Evolutionary conservation across 2,888 invertebrate species (phyloP), one percentile per base, ranked within the genome.

Genomic region (Agrotis puta): DNA sequence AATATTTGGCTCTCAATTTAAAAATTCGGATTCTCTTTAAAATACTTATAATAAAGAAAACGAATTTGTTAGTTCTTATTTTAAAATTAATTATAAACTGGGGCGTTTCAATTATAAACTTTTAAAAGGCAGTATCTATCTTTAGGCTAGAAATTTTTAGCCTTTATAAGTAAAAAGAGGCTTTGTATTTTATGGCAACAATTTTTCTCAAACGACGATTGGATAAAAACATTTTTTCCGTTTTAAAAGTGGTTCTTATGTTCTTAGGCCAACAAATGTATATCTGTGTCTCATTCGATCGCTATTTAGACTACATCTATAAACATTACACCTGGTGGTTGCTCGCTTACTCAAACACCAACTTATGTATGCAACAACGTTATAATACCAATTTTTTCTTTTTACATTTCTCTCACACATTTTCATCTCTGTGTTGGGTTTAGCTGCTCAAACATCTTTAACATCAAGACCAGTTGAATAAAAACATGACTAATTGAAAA

Each of bases 241-340:
- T 62, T 27, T 13, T 48, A 64, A 64, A 57, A 50, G 27, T 72
- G 67, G 72, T 69, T 85, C 66, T 83, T 70, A 81, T 56, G 85
- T 86, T 84, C 73, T 71, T 85, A 77, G 79, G 70, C 66, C 24
- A 68, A 77, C 59, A 70, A 79, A 72, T 64, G 43, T 77, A 59
- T 73, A 53, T 73, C 64, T 71, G 63, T 74, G 14, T 83, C 59
- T 78, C 81, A 81, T 54, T 70, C 71, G 50, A 77, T 85, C 76
- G 70, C 79, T 82, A 65, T 68, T 72, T 84, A 83, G 81, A 79
- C 83, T 85, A 85, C 66, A 82, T 85, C 83, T 85, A 83, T 81
- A 70, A 70, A 85, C 89, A 89, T 89, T 89, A 89, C 90, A 89
- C 89, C 85, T 82, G 89, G 86, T 86, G 82, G 85, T 83, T 87